phyloP scores from a whole-genome alignment of 2,888 invertebrate species.

The Brachypalpus laphriformis region DNA sequence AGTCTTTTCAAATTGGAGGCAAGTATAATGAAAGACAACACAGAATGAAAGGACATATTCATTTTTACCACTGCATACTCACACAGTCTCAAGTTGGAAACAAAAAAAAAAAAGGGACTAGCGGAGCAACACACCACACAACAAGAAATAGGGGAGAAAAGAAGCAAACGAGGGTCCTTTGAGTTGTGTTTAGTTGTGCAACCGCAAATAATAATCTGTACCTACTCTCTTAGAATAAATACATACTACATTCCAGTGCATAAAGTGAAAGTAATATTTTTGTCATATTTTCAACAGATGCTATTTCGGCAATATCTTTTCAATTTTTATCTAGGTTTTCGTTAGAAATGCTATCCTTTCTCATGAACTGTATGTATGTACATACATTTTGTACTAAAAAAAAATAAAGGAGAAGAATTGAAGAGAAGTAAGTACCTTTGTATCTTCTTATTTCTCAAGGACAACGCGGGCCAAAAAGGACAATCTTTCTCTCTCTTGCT shows the following conservation, averaged over 20 bases:
- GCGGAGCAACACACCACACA: neutral
- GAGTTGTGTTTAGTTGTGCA: conserved; percentile 61
- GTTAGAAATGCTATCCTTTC: neutral
- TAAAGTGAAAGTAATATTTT: conserved; percentile 67
- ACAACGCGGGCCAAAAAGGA: conserved; percentile 42
- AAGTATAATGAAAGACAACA: conserved; percentile 61
- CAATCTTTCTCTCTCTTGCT: conserved; percentile 16
- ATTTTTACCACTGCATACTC: conserved; percentile 33
- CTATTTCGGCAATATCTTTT: conserved; percentile 47
- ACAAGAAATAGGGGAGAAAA: conserved; percentile 31
- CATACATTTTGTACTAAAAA: conserved; percentile 2
- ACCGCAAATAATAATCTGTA: conserved; percentile 69
- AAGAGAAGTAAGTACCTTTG: conserved; percentile 43
- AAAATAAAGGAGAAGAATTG: conserved; percentile 35
- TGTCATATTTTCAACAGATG: conserved; percentile 43
- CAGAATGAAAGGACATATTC: conserved; percentile 49
- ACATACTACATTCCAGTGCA: conserved; percentile 59
- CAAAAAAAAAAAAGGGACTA: conserved; percentile 26
- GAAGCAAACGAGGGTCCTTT: conserved; percentile 57
- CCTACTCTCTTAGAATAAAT: conserved; percentile 65
- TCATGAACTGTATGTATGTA: neutral
- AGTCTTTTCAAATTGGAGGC: conserved; percentile 10
- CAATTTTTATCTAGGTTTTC: conserved; percentile 11
- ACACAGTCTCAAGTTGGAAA: conserved; percentile 53
- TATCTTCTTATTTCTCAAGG: conserved; percentile 58